Evolutionary conservation across 2,888 invertebrate species (phyloP).

Genomic region (Chelonus formosanus): DNA sequence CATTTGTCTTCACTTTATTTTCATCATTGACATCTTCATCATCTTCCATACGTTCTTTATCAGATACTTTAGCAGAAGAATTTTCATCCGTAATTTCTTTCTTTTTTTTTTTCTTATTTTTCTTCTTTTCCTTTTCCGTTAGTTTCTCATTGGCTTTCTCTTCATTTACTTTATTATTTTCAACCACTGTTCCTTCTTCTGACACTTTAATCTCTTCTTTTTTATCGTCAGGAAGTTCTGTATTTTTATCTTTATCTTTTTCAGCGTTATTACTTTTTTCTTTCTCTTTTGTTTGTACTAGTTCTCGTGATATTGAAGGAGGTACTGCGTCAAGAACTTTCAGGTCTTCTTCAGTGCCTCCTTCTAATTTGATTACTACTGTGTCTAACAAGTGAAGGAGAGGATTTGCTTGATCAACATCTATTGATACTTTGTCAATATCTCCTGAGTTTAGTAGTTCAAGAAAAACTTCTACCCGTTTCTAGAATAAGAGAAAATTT

Average conservation of each 20-base stretch:
- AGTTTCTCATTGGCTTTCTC: conserved; percentile 30
- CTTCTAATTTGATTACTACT: conserved; percentile 96
- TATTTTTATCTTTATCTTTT: conserved; percentile 41
- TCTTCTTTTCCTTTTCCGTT: conserved; percentile 42
- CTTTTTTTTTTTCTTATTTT: conserved; percentile 55
- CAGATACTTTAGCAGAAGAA: conserved; percentile 52
- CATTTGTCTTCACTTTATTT: conserved; percentile 41
- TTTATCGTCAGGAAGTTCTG: conserved; percentile 24
- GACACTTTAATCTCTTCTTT: conserved; percentile 31
- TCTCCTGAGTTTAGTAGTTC: conserved; percentile 80
- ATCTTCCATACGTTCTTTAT: conserved; percentile 26
- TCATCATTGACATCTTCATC: conserved; percentile 23
- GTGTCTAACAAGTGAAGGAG: conserved; percentile 91
- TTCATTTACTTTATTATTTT: conserved; percentile 27
- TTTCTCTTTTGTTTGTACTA: conserved; percentile 49
- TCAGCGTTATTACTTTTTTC: conserved; percentile 30
- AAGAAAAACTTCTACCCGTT: conserved; percentile 87
- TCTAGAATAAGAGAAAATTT: conserved; percentile 66
- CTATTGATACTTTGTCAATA: conserved; percentile 82
- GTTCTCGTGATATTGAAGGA: conserved; percentile 41
- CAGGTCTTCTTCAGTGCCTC: conserved; percentile 88
- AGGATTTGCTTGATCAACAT: conserved; percentile 83
- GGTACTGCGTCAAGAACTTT: conserved; percentile 77
- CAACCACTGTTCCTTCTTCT: neutral
- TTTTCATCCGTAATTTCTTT: conserved; percentile 45